A percentile compares a stretch with the other conserved stretches of the same genome.
Conservation (phyloP, 2,888 invertebrate genomes). For the Tanytarsus gracilentus region DNA sequence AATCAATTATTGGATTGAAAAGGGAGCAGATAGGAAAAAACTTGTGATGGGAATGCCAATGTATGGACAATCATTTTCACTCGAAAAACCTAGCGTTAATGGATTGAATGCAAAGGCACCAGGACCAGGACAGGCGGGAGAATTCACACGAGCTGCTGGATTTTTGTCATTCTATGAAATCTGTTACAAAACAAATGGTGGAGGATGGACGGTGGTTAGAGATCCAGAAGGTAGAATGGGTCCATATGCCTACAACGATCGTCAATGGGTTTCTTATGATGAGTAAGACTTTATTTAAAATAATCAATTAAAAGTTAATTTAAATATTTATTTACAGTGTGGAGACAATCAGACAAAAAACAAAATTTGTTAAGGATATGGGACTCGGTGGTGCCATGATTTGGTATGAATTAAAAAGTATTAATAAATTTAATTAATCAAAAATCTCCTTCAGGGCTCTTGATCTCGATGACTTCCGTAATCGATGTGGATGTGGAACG, state of each 20-base stretch:
- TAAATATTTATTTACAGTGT: conserved; percentile 35
- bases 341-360: conserved; percentile 53
- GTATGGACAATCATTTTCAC: conserved; percentile 66
- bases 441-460: conserved; percentile 44
- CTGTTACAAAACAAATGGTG: conserved; percentile 50
- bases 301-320: neutral
- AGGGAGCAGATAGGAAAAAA: conserved; percentile 55
- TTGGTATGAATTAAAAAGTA: conserved; percentile 43
- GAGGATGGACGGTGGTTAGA: conserved; percentile 54
- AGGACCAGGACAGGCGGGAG: conserved; percentile 62
- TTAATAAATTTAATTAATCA: neutral
- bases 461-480: conserved; percentile 65
- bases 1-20: conserved; percentile 61
- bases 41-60: conserved; percentile 66
- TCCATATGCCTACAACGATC: conserved; percentile 60
- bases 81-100: conserved; percentile 43
- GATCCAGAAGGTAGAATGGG: conserved; percentile 55
- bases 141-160: conserved; percentile 59
- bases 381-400: conserved; percentile 64
- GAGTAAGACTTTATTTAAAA: conserved; percentile 37
- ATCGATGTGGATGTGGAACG: conserved; percentile 55
- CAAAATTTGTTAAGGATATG: conserved; percentile 49
- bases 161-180: conserved; percentile 73
- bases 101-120: conserved; percentile 52
- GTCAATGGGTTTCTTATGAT: conserved; percentile 74